Evolutionary conservation across 1,140 invertebrate species (phyloP).

Genomic region (Ridgeia piscesae): DNA sequence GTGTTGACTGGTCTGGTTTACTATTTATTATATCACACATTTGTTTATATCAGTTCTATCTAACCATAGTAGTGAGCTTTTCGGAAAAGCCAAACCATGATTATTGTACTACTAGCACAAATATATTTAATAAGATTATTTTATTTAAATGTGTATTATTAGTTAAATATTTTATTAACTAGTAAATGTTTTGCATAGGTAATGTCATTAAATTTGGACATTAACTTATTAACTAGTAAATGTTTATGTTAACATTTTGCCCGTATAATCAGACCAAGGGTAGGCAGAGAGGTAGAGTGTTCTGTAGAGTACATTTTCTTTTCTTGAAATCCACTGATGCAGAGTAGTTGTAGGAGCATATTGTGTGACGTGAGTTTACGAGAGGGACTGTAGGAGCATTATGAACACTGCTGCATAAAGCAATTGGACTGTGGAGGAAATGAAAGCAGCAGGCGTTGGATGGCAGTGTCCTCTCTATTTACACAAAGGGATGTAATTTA

Average conservation of each 20-base stretch:
- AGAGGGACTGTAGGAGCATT: not conserved
- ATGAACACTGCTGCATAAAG: not conserved
- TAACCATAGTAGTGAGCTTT: not conserved
- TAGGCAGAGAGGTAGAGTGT: not conserved
- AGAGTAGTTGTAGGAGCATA: not conserved
- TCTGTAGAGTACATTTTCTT: not conserved
- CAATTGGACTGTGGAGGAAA: not conserved
- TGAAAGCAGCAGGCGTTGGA: not conserved
- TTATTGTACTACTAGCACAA: not conserved
- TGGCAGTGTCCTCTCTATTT: not conserved
- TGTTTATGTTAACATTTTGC: not conserved
- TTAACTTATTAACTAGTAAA: not conserved
- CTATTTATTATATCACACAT: not conserved
- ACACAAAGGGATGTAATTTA: slow-evolving; percentile 6
- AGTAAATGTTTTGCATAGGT: not conserved
- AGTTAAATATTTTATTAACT: not conserved
- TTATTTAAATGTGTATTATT: not conserved
- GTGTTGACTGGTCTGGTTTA: not conserved
- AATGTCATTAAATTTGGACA: not conserved
- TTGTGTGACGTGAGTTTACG: not conserved
- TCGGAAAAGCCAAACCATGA: not conserved
- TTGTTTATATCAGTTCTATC: not conserved
- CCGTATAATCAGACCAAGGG: not conserved
- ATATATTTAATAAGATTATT: not conserved
- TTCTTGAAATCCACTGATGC: not conserved